Evolutionary conservation across 1,140 invertebrate species (phyloP), one percentile per base, ranked within the genome.

Genomic region (Drosophila orosa): DNA sequence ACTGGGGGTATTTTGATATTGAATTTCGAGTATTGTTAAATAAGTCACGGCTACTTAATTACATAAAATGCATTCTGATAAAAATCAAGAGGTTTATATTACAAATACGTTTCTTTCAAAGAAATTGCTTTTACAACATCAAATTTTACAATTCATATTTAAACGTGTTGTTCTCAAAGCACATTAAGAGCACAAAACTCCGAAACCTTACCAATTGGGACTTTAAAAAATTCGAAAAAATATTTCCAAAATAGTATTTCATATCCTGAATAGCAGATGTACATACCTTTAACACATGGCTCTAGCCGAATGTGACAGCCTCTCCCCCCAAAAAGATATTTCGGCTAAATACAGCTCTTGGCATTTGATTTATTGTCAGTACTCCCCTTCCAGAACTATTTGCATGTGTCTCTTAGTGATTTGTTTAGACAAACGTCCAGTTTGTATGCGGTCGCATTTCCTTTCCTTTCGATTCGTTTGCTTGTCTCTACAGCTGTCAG

Each of bases 401-500:
- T 61, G 56, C 44, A 50, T 61, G 57, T 74, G 55, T 58, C 57
- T 55, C 57, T 68, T 40, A 45, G 72, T 80, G 83, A 86, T 87
- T 87, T 86, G 79, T 86, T 86, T 86, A 89, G 79, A 80, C 84
- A 80, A 84, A 89, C 61, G 79, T 73, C 58, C 65, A 67, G 44
- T 48, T 29, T 44, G 39, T 77, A 27, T 72, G 56, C 47, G 47
- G 48, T 48, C 63, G 44, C 39, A 29, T 68, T 68, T 68, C n/a
- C 35, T 45, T 50, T 42, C 37, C 12, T 47, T 80, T 72, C 42
- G 31, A 65, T 78, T 74, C 63, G 69, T 59, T 74, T 52, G 67
- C 77, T 74, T 78, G 76, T 80, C 66, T 61, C 72, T 72, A 80
- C 77, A 73, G 72, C 80, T 87, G 83, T 89, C 83, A 84, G 66